These are phyloP conservation scores for Panthera leo DNA, from an alignment of 2,113 vertebrate species.

Conservation along the genomic window DNA sequence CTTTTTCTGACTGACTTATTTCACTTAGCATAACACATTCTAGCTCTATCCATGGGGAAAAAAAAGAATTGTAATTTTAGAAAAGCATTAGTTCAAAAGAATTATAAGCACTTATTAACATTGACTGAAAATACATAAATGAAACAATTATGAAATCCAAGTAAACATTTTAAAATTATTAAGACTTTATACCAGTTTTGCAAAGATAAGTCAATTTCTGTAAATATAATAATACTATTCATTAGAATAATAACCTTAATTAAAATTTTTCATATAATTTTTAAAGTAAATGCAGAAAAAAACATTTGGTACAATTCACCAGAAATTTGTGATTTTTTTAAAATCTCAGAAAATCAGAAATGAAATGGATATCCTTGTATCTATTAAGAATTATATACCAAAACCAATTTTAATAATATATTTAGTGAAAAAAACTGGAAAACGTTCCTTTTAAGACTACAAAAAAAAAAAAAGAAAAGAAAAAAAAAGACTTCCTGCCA, in stretches of 20 bases:
- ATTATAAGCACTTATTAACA: neutral
- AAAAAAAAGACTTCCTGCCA: neutral
- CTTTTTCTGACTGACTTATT: too few species aligned
- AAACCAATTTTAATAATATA: neutral
- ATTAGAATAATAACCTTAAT: neutral
- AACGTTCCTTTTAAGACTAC: too few species aligned
- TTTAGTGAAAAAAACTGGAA: neutral
- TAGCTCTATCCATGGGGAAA: too few species aligned
- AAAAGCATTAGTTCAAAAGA: neutral
- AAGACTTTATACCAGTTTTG: neutral
- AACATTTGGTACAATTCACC: neutral
- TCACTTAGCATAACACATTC: too few species aligned
- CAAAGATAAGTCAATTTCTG: neutral
- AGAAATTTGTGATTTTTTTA: neutral
- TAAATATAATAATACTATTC: neutral
- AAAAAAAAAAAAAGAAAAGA: neutral
- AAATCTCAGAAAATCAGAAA: neutral
- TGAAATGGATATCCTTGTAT: neutral
- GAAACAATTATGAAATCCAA: neutral
- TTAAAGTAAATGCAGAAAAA: neutral
- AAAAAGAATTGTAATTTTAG: neutral
- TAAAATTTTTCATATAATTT: neutral
- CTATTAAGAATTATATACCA: neutral
- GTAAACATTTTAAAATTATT: neutral
- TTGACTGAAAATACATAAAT: neutral